phyloP scores from a whole-genome alignment of 2,888 invertebrate species.

The Harpalus rubripes region DNA sequence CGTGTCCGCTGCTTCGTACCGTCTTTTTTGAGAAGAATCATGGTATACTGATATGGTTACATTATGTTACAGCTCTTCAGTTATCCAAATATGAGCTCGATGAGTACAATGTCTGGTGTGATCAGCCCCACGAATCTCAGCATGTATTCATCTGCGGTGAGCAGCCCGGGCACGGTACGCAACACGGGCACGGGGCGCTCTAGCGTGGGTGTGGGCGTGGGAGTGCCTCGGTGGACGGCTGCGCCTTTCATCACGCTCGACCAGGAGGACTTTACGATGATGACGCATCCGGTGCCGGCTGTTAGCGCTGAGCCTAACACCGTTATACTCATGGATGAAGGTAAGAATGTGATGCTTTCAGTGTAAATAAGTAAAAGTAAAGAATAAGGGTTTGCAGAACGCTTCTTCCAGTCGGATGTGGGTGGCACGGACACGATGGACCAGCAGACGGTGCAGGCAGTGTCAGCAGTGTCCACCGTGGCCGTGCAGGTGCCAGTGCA shows the following conservation, averaged over 20 bases:
- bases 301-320: conserved; percentile 82
- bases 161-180: conserved; percentile 79
- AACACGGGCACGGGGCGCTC: conserved; percentile 85
- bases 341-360: conserved; percentile 7
- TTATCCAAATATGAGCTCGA: conserved; percentile 92
- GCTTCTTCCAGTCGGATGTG: conserved; percentile 83
- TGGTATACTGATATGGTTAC: neutral
- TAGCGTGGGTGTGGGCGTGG: conserved; percentile 71
- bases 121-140: conserved; percentile 93
- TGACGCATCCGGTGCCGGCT: conserved; percentile 85
- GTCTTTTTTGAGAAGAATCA: neutral
- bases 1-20: conserved; percentile 50
- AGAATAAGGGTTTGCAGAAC: conserved; percentile 76
- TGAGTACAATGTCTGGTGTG: conserved; percentile 88
- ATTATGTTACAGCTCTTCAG: conserved; percentile 88
- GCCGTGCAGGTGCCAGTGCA: conserved; percentile 36
- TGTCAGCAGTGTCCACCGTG: conserved; percentile 5
- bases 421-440: conserved; percentile 81
- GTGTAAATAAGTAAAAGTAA: neutral
- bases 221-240: conserved; percentile 88
- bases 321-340: conserved; percentile 88
- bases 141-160: conserved; percentile 87
- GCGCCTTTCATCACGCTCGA: conserved; percentile 92
- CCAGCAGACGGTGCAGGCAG: conserved; percentile 48
- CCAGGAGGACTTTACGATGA: conserved; percentile 95